Percentiles rank a stretch among this genome's conserved stretches.
phyloP scores from a whole-genome alignment of 2,888 invertebrate genomes.

The Mesochorus sp. region DNA sequence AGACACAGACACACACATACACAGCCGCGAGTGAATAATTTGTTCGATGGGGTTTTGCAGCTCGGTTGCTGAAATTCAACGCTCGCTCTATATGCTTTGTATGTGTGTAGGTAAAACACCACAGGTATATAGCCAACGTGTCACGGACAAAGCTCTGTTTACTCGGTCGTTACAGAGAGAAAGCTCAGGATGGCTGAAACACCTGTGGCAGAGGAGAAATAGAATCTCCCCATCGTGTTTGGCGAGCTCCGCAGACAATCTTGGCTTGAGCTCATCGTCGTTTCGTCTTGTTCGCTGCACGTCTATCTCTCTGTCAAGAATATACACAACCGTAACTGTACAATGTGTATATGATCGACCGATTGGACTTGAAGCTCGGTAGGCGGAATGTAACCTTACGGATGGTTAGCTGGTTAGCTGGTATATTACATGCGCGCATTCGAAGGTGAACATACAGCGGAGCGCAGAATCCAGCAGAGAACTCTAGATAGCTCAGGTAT shows the following conservation, averaged over 20 bases:
- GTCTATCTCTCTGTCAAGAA: neutral
- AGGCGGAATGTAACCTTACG: no score
- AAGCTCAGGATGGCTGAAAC: conserved; percentile 42
- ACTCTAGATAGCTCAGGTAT: no score
- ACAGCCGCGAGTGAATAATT: no score
- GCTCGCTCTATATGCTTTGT: no score
- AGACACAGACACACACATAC: no score
- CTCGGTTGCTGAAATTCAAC: neutral
- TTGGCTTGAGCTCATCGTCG: neutral
- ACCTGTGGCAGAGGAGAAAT: conserved; percentile 44
- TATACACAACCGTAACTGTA: neutral
- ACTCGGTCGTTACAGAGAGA: conserved; percentile 23
- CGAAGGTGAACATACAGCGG: no score
- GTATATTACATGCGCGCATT: no score
- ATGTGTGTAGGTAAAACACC: neutral
- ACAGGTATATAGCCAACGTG: conserved; percentile 13
- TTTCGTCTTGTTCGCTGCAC: conserved; percentile 13
- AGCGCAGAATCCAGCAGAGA: no score
- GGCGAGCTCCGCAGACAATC: conserved; percentile 22
- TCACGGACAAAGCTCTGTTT: conserved; percentile 26
- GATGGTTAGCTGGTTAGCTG: no score
- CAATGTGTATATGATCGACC: no score
- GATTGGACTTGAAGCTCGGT: no score
- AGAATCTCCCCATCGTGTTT: conserved; percentile 3
- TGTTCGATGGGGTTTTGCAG: no score